Conservation (phyloP, 2,888 invertebrate species). For the Watsonalla binaria region DNA sequence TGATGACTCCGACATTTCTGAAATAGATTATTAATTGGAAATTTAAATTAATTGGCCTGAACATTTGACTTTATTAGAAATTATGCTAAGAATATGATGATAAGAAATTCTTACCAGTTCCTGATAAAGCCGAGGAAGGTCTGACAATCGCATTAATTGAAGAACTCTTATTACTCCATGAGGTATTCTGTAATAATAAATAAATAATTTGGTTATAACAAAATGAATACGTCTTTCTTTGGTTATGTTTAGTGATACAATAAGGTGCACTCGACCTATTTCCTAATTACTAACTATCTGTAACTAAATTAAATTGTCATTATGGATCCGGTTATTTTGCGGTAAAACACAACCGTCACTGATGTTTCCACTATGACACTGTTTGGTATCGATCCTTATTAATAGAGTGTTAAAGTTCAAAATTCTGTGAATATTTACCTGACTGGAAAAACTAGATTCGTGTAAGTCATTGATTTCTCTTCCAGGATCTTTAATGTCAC, state of each 20-base stretch:
- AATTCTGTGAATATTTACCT: slow-evolving; percentile 45
- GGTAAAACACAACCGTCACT: slow-evolving; percentile 46
- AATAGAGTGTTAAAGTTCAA: slow-evolving; percentile 27
- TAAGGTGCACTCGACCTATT: slow-evolving; percentile 46
- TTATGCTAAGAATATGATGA: neutral
- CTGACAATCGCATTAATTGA: slow-evolving; percentile 30
- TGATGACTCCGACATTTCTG: slow-evolving; percentile 62
- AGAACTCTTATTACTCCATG: slow-evolving; percentile 48
- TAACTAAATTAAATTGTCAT: slow-evolving; percentile 64
- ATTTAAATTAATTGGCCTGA: slow-evolving; percentile 1
- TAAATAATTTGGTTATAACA: slow-evolving; percentile 5
- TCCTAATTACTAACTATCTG: slow-evolving; percentile 53
- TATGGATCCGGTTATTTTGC: slow-evolving; percentile 65
- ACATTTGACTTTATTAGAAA: slow-evolving; percentile 1
- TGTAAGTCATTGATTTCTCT: slow-evolving; percentile 46
- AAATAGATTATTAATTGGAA: slow-evolving; percentile 19
- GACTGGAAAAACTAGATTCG: slow-evolving; percentile 58
- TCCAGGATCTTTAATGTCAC: slow-evolving; percentile 50
- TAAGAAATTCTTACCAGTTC: slow-evolving; percentile 43
- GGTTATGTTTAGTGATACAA: slow-evolving; percentile 29
- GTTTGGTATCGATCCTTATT: slow-evolving; percentile 13
- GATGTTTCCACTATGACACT: slow-evolving; percentile 11
- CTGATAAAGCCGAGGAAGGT: slow-evolving; percentile 39
- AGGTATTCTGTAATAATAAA: slow-evolving; percentile 45
- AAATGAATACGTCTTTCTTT: slow-evolving; percentile 34